Evolutionary conservation across 1,140 invertebrate genomes (phyloP).

Genomic region (Platyura marginata): DNA sequence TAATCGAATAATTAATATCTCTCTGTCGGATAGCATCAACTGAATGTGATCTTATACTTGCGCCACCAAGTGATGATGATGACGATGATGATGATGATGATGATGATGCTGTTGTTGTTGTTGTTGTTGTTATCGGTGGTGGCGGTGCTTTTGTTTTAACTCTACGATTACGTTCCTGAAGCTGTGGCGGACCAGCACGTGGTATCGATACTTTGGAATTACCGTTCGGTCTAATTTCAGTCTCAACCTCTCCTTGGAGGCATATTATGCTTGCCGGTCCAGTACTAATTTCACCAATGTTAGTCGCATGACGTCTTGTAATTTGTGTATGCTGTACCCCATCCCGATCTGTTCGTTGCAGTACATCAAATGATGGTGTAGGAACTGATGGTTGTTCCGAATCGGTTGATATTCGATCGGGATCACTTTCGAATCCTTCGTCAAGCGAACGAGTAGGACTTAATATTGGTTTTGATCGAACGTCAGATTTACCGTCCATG

Average conservation of each 20-base stretch:
- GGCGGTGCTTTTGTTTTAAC: background rate
- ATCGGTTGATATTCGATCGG: constrained; percentile 25
- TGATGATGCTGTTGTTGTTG: background rate
- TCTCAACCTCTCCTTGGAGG: constrained; percentile 2
- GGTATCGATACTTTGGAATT: constrained; percentile 3
- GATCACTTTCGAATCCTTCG: constrained; percentile 27
- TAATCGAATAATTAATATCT: background rate
- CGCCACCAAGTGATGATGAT: background rate
- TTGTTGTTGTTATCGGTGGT: background rate
- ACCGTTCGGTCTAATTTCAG: background rate
- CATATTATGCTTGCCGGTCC: constrained; percentile 2
- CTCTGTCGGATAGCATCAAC: background rate
- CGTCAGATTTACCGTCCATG: too few species aligned
- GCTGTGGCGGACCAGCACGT: background rate
- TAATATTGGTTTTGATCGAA: constrained; percentile 19
- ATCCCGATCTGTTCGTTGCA: constrained; percentile 5
- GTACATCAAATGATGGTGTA: constrained; percentile 2
- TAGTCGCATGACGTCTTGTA: background rate
- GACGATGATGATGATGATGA: background rate
- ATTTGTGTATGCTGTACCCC: constrained; percentile 5
- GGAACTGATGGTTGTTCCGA: constrained; percentile 11
- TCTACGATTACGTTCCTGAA: background rate
- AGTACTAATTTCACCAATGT: background rate
- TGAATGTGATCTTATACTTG: too few species aligned
- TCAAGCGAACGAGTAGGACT: constrained; percentile 26